Conservation (phyloP, 2,797 vertebrate genomes). For the Sebastes elongatus region DNA sequence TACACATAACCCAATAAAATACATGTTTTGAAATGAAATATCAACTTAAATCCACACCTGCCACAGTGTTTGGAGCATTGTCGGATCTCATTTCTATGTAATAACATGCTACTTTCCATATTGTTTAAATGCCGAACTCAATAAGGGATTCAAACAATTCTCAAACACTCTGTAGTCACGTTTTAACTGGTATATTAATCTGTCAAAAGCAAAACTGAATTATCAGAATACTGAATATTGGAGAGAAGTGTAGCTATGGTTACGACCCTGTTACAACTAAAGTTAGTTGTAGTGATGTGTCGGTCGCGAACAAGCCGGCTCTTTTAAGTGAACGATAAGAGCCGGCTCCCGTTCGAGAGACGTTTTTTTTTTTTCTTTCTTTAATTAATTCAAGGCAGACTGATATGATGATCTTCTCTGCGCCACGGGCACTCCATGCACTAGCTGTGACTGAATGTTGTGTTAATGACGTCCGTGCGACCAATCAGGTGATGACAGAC, state of each 20-base stretch:
- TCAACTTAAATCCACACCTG: neutral
- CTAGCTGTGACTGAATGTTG: too few relatives aligned
- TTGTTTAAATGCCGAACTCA: neutral
- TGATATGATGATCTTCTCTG: too few relatives aligned
- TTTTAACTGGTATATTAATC: neutral
- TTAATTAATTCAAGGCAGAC: too few relatives aligned
- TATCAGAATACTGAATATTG: neutral
- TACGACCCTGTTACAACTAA: slow-evolving; percentile 5
- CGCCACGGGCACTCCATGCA: too few relatives aligned
- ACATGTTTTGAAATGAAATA: neutral
- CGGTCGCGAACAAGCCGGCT: too few relatives aligned
- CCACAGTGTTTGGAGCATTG: neutral
- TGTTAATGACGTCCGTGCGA: too few relatives aligned
- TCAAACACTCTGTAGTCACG: neutral
- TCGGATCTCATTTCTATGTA: neutral
- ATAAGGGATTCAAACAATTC: neutral
- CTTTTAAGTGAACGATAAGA: too few relatives aligned
- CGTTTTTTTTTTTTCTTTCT: too few relatives aligned
- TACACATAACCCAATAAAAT: neutral
- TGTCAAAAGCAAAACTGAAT: neutral
- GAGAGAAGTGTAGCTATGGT: neutral
- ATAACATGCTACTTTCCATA: rapidly evolving
- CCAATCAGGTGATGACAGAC: too few relatives aligned
- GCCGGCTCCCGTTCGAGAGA: too few relatives aligned
- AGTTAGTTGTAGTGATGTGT: too few relatives aligned